phyloP scores from a whole-genome alignment of 2,888 invertebrate genomes.

The Hyposoter dolosus region DNA sequence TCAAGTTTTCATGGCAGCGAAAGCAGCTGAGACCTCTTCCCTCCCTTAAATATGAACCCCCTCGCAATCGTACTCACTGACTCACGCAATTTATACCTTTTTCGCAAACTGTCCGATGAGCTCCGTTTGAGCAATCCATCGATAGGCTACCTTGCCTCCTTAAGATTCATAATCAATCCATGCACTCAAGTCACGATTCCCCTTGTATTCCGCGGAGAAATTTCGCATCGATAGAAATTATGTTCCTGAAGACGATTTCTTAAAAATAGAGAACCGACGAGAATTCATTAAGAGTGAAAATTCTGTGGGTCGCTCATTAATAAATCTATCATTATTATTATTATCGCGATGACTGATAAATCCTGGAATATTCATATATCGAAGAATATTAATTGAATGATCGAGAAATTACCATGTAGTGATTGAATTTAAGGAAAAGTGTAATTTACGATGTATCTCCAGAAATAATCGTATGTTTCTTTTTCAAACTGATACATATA shows the following conservation, averaged over 20 bases:
- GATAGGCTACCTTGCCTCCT: background rate
- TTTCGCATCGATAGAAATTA: background rate
- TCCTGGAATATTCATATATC: background rate
- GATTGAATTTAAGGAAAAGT: background rate
- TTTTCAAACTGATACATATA: background rate
- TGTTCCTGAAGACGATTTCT: background rate
- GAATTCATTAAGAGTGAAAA: background rate
- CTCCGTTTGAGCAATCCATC: background rate
- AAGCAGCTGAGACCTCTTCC: slow-evolving; percentile 63
- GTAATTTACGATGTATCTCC: background rate
- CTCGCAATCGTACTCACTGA: slow-evolving; percentile 39
- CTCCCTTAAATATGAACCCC: slow-evolving; percentile 30
- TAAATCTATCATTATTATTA: background rate
- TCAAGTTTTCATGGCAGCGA: slow-evolving; percentile 72
- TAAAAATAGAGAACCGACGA: background rate
- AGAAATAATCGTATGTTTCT: background rate
- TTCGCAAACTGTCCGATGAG: slow-evolving; percentile 22
- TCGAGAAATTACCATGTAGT: background rate
- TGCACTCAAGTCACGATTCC: background rate
- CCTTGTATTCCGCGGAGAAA: background rate
- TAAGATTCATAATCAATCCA: background rate
- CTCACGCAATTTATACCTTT: slow-evolving; percentile 46
- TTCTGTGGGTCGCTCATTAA: background rate
- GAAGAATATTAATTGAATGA: background rate
- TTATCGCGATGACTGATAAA: background rate